Evolutionary conservation across 2,113 vertebrate genomes (phyloP).

Genomic region (Orientallactaga bullata): DNA sequence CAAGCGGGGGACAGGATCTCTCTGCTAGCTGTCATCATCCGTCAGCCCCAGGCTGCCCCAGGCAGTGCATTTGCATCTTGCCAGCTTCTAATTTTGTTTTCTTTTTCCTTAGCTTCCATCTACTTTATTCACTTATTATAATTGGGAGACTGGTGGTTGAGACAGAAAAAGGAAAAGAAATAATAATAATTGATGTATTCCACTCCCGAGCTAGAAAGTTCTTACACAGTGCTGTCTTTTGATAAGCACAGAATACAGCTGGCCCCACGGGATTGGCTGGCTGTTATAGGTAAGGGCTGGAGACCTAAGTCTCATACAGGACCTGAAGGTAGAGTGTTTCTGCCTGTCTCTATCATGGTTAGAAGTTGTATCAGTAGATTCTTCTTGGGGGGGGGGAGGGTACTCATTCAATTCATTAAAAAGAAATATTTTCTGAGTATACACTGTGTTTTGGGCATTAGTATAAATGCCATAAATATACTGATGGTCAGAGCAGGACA

Average conservation of each 20-base stretch:
- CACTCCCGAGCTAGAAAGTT: background rate
- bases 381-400: background rate
- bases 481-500: background rate
- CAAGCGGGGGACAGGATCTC: constrained; percentile 82
- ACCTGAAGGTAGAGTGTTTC: background rate
- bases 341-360: background rate
- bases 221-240: background rate
- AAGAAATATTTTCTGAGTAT: background rate
- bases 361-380: background rate
- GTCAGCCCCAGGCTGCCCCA: constrained; percentile 86
- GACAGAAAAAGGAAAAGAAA: background rate
- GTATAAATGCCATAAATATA: background rate
- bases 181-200: background rate
- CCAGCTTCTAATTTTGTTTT: constrained; percentile 87
- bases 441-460: background rate
- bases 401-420: background rate
- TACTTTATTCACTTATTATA: constrained; percentile 85
- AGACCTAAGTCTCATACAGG: fast-evolving
- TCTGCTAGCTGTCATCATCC: constrained; percentile 89
- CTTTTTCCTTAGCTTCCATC: constrained; percentile 83
- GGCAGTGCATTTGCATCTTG: constrained; percentile 85
- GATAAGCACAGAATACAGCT: background rate
- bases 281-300: background rate
- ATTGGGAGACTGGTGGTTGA: constrained; percentile 65
- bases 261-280: background rate